A percentile compares a stretch with the other conserved stretches of the same genome.
Conservation (phyloP, 2,888 invertebrate genomes). For the Scaptodrosophila latifasciaeformis region DNA sequence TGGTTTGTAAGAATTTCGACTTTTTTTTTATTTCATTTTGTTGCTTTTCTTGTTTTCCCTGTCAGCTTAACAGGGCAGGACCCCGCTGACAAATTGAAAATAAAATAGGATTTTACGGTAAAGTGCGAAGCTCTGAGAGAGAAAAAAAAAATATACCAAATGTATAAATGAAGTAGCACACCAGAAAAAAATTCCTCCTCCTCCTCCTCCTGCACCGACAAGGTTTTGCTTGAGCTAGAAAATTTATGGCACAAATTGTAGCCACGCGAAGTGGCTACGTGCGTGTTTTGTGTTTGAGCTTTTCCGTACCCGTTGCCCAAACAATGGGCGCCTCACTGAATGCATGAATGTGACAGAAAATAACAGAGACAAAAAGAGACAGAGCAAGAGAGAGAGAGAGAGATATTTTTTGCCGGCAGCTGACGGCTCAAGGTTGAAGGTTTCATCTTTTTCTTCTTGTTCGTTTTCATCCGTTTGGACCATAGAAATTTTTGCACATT, state of each 20-base stretch:
- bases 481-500: too few relatives aligned
- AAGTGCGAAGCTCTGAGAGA: constrained; percentile 40
- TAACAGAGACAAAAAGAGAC: too few relatives aligned
- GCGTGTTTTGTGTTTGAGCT: not conserved
- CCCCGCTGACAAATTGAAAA: constrained; percentile 56
- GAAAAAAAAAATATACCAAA: too few relatives aligned
- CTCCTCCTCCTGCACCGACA: too few relatives aligned
- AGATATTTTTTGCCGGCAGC: constrained; percentile 11
- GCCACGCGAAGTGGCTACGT: constrained; percentile 3
- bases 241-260: constrained; percentile 40
- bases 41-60: constrained; percentile 14
- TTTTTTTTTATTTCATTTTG: not conserved
- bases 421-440: constrained; percentile 38
- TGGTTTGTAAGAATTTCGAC: not conserved
- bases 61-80: constrained; percentile 33
- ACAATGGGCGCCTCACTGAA: not conserved
- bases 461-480: too few relatives aligned
- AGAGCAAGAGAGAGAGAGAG: too few relatives aligned
- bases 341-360: too few relatives aligned
- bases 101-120: constrained; percentile 59
- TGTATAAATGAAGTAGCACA: too few relatives aligned
- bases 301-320: not conserved
- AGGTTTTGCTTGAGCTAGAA: constrained; percentile 22
- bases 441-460: not conserved
- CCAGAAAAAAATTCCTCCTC: too few relatives aligned